phyloP scores from a whole-genome alignment of 2,888 invertebrate genomes.

The Perithous albicinctus region DNA sequence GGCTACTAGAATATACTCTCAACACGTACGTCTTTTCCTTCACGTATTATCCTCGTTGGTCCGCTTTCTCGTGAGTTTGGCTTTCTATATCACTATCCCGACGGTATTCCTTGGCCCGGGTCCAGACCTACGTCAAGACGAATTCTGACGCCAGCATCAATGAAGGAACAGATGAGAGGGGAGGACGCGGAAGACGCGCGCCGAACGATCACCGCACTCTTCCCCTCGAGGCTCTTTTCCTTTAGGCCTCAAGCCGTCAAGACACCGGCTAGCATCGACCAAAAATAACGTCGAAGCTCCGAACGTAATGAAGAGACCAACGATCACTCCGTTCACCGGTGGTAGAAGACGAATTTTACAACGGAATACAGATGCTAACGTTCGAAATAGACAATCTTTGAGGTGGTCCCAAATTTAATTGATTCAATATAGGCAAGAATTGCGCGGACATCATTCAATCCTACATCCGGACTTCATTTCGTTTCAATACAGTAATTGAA shows the following conservation, averaged over 20 bases:
- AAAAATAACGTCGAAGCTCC: not conserved
- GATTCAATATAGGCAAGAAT: not conserved
- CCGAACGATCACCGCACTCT: conserved; percentile 1
- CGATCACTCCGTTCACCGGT: not conserved
- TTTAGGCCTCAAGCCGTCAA: conserved; percentile 21
- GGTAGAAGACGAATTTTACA: not conserved
- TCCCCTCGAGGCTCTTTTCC: not conserved
- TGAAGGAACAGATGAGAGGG: conserved; percentile 73
- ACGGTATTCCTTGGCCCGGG: conserved; percentile 73
- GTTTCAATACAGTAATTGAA: not conserved
- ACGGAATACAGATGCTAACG: not conserved
- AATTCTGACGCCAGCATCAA: conserved; percentile 82
- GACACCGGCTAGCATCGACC: conserved; percentile 7
- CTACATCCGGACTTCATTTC: not conserved
- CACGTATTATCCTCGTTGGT: conserved; percentile 26
- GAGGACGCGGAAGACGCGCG: not conserved
- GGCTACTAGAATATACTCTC: conserved; percentile 50
- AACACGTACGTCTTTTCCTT: conserved; percentile 44
- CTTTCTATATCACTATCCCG: conserved; percentile 16
- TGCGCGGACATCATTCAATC: not conserved
- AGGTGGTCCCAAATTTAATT: not conserved
- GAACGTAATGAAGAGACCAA: not conserved
- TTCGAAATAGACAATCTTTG: not conserved
- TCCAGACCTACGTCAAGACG: conserved; percentile 80
- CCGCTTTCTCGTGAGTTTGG: not conserved